phyloP scores from a whole-genome alignment of 1,140 invertebrate species.

The Neoseiulus cucumeris region DNA sequence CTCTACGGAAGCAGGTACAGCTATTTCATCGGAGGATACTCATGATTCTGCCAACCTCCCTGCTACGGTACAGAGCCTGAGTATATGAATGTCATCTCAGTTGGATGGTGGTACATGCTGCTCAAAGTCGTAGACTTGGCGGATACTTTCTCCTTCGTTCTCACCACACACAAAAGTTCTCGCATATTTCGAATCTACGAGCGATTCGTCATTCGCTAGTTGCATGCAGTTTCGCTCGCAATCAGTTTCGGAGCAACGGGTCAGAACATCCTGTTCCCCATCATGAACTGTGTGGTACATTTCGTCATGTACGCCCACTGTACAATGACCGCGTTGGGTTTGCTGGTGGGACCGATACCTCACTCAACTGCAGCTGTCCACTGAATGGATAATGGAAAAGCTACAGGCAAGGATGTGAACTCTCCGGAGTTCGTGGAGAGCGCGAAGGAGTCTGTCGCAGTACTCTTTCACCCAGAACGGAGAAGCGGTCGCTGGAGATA shows the following conservation, averaged over 20 bases:
- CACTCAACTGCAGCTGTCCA: conserved; percentile 34
- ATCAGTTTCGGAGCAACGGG: conserved; percentile 77
- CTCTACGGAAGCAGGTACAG: neutral
- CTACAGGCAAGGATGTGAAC: no score
- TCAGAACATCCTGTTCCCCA: no score
- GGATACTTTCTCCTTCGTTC: conserved; percentile 76
- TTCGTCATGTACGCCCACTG: conserved; percentile 36
- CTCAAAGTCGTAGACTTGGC: conserved; percentile 87
- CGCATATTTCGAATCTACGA: conserved; percentile 73
- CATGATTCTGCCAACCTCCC: conserved; percentile 68
- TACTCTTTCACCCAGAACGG: no score
- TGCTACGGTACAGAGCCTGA: conserved; percentile 53
- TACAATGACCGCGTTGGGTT: conserved; percentile 32
- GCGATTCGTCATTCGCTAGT: conserved; percentile 86
- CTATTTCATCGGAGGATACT: conserved; percentile 48
- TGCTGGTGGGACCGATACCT: conserved; percentile 38
- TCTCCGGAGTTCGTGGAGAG: no score
- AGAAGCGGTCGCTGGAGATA: no score
- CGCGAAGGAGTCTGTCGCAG: no score
- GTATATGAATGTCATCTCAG: conserved; percentile 60
- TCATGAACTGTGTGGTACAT: no score
- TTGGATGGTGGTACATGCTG: conserved; percentile 90
- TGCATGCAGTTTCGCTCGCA: conserved; percentile 83
- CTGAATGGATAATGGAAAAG: no score
- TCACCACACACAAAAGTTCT: conserved; percentile 74